Percentiles rank a stretch among this genome's conserved stretches.
These are phyloP conservation scores for Montipora sp. DNA, from an alignment of 64 coral and sea anemone genomes.

Conservation along the genomic window DNA sequence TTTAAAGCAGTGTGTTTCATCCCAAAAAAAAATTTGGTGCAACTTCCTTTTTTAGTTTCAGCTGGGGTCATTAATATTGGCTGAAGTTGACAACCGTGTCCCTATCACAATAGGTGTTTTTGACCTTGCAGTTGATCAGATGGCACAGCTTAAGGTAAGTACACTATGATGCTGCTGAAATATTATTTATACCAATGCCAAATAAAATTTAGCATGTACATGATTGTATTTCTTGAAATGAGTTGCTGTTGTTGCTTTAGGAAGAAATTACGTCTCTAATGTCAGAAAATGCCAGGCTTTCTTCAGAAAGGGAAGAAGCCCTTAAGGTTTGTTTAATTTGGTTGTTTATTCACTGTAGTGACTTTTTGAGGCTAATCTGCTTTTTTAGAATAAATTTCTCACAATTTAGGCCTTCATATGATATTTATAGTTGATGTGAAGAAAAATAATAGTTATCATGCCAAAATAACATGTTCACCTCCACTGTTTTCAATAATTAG, in stretches of 20 bases:
- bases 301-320: conserved; percentile 77
- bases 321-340: conserved; percentile 63
- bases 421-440: too few species aligned
- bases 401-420: too few species aligned
- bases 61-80: conserved; percentile 65
- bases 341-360: background rate
- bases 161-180: too few species aligned
- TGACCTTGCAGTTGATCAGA: conserved; percentile 76
- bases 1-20: background rate
- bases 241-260: background rate
- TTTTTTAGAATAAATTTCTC: too few species aligned
- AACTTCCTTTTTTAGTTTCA: conserved; percentile 63
- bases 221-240: too few species aligned
- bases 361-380: too few species aligned
- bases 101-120: conserved; percentile 51
- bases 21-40: too few species aligned
- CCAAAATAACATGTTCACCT: too few species aligned
- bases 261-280: conserved; percentile 64
- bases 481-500: too few species aligned
- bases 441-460: too few species aligned
- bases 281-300: conserved; percentile 86
- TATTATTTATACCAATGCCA: too few species aligned
- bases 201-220: too few species aligned
- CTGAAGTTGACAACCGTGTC: conserved; percentile 36
- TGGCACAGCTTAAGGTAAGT: conserved; percentile 71